A percentile compares a stretch with the other conserved stretches of the same genome.
Conservation (phyloP, 1,140 invertebrate genomes). For the Conopomorpha cramerella region DNA sequence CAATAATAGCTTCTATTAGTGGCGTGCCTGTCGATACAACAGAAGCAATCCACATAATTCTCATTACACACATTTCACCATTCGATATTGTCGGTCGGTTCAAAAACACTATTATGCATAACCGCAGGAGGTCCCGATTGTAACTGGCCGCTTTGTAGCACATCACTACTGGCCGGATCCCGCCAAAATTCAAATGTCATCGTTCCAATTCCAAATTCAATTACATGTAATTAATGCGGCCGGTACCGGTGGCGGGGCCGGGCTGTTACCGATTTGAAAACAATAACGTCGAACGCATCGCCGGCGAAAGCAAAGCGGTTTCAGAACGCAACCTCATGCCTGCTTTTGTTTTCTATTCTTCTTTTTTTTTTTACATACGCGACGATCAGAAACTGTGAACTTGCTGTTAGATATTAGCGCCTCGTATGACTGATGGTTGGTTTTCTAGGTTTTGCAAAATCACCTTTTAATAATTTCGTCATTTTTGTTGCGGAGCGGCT, state of each 20-base stretch:
- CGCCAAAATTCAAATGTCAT: conserved; percentile 57
- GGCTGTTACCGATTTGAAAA: conserved; percentile 41
- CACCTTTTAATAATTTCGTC: not conserved
- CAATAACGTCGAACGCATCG: conserved; percentile 24
- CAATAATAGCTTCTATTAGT: conserved; percentile 28
- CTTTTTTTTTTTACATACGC: conserved; percentile 13
- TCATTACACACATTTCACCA: conserved; percentile 55
- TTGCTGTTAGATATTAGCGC: conserved; percentile 21
- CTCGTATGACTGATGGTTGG: not conserved
- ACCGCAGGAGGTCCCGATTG: conserved; percentile 42
- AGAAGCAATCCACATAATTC: conserved; percentile 54
- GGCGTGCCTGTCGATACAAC: conserved; percentile 45
- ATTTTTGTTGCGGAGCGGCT: too few relatives aligned
- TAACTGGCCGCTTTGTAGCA: conserved; percentile 37
- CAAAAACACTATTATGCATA: conserved; percentile 41
- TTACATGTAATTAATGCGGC: conserved; percentile 54
- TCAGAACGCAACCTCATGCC: conserved; percentile 28
- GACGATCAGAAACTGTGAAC: conserved; percentile 11
- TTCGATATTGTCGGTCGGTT: conserved; percentile 47
- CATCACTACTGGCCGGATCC: conserved; percentile 49
- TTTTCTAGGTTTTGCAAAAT: not conserved
- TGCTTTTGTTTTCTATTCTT: conserved; percentile 19
- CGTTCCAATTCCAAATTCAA: conserved; percentile 59
- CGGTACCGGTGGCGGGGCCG: conserved; percentile 34
- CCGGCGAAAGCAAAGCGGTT: conserved; percentile 24